Evolutionary conservation across 2,888 invertebrate species (phyloP).

Genomic region (Isoperla grammatica): DNA sequence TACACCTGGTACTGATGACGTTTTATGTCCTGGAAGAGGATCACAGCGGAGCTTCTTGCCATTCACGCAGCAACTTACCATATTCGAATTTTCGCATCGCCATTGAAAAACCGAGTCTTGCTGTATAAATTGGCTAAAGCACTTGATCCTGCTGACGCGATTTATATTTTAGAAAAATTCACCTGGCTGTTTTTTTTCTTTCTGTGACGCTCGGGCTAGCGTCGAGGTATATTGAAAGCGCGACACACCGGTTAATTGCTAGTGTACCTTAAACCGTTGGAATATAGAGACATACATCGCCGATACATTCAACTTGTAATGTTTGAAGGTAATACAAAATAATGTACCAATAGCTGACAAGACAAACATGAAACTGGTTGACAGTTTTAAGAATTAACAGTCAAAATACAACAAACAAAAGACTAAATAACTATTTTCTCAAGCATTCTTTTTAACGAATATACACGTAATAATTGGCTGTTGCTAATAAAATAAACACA

Average conservation of each 20-base stretch:
- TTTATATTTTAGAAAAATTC: constrained; percentile 14
- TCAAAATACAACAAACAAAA: too few species aligned
- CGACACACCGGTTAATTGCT: neutral
- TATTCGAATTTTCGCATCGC: neutral
- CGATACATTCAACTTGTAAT: too few species aligned
- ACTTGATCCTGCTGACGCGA: constrained; percentile 22
- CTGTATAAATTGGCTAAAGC: constrained; percentile 21
- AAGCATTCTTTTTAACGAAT: too few species aligned
- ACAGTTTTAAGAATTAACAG: too few species aligned
- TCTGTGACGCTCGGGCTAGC: neutral
- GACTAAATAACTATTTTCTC: too few species aligned
- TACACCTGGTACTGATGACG: neutral
- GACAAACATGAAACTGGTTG: too few species aligned
- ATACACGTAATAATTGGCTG: too few species aligned
- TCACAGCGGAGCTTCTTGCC: neutral
- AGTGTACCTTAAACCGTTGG: too few species aligned
- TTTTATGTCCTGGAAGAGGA: neutral
- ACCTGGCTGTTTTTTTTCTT: constrained; percentile 12
- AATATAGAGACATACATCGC: too few species aligned
- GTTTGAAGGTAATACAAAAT: too few species aligned
- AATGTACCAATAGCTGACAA: too few species aligned
- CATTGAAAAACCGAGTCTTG: constrained; percentile 14
- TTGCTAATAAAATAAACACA: too few species aligned
- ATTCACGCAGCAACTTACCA: constrained; percentile 8
- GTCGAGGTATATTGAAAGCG: neutral